Conservation (phyloP, 2,888 invertebrate genomes). For the Eulithis prunata region DNA sequence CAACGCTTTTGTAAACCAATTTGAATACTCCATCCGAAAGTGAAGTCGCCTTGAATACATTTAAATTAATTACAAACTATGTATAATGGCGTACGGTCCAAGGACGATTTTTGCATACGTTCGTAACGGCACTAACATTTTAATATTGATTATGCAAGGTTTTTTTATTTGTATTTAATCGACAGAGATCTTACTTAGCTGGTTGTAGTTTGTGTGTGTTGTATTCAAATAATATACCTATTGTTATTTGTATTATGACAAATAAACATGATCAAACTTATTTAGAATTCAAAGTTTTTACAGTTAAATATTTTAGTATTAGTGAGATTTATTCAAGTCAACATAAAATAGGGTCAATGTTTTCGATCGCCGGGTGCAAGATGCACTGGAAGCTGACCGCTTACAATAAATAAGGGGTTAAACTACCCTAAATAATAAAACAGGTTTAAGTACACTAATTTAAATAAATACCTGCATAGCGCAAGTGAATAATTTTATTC, state of each 20-base stretch:
- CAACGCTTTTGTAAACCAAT: conserved; percentile 65
- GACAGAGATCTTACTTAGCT: conserved; percentile 38
- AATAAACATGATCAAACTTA: too few species aligned
- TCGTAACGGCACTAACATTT: conserved; percentile 62
- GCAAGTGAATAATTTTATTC: conserved; percentile 49
- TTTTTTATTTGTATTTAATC: conserved; percentile 46
- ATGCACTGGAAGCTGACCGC: conserved; percentile 48
- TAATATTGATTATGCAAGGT: conserved; percentile 49
- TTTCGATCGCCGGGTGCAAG: conserved; percentile 37
- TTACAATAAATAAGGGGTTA: conserved; percentile 45
- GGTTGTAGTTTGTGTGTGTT: conserved; percentile 19
- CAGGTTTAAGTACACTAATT: conserved; percentile 78
- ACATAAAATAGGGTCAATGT: neutral
- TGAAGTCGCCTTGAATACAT: conserved; percentile 71
- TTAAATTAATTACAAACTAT: conserved; percentile 72
- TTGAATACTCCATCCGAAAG: conserved; percentile 68
- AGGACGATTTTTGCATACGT: conserved; percentile 79
- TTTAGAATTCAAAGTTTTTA: too few species aligned
- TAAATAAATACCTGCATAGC: conserved; percentile 65
- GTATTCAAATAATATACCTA: neutral
- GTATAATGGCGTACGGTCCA: conserved; percentile 65
- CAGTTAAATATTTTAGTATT: too few species aligned
- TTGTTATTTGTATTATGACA: neutral
- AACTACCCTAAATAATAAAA: conserved; percentile 54
- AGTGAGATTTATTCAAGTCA: too few species aligned